Percentiles rank a stretch among this genome's conserved stretches.
Conservation (phyloP, 2,113 vertebrate genomes). For the Rhipidura dahli region DNA sequence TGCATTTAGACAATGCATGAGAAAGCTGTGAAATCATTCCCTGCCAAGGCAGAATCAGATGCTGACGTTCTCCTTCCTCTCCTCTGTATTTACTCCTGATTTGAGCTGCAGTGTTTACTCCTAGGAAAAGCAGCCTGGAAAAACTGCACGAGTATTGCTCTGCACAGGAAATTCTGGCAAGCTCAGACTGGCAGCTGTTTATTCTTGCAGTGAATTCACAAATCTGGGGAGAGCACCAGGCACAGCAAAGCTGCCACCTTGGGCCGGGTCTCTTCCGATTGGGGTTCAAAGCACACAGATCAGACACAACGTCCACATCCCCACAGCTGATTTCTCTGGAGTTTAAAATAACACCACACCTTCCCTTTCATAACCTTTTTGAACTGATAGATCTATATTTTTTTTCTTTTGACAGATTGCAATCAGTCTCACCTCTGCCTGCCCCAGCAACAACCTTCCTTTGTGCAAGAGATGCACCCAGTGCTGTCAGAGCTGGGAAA, state of each 20-base stretch:
- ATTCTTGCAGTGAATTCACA: not conserved
- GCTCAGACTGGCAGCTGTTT: not conserved
- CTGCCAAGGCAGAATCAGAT: constrained; percentile 5
- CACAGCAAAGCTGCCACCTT: not conserved
- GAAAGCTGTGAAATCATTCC: constrained; percentile 23
- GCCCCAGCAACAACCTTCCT: not conserved
- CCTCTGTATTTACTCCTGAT: not conserved
- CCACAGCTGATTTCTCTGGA: not conserved
- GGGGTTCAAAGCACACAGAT: not conserved
- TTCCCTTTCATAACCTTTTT: not conserved
- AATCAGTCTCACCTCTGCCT: not conserved
- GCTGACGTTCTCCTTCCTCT: not conserved
- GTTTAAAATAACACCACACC: not conserved
- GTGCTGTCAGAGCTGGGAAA: not conserved
- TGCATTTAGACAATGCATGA: not conserved
- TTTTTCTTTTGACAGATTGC: not conserved
- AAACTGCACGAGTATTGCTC: not conserved
- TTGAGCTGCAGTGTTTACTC: not conserved
- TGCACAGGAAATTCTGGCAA: not conserved
- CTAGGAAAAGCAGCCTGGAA: not conserved
- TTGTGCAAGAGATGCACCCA: not conserved
- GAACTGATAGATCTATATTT: not conserved
- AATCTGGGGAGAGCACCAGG: not conserved
- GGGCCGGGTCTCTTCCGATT: not conserved
- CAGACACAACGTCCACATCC: rapidly evolving